These are phyloP conservation scores for Drepanosiphum platanoidis DNA, from an alignment of 2,888 invertebrate genomes.

Conservation along the genomic window DNA sequence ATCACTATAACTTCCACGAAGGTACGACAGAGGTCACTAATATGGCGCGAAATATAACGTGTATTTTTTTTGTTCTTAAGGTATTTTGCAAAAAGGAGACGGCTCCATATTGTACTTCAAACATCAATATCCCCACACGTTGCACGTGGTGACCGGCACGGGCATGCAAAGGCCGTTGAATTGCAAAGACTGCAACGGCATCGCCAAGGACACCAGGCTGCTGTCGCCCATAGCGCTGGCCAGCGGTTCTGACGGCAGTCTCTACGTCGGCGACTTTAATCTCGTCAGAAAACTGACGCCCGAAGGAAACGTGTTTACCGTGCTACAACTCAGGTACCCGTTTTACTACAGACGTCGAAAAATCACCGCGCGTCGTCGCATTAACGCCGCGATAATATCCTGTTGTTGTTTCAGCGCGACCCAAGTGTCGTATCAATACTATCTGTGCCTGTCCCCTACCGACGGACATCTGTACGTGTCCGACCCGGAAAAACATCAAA, in stretches of 20 bases:
- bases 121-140: constrained; percentile 83
- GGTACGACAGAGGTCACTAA: constrained; percentile 68
- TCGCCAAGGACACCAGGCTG: constrained; percentile 86
- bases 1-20: constrained; percentile 98
- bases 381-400: background rate
- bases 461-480: constrained; percentile 96
- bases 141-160: constrained; percentile 92
- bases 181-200: constrained; percentile 87
- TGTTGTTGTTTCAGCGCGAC: constrained; percentile 79
- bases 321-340: constrained; percentile 83
- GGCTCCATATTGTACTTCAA: constrained; percentile 94
- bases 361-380: background rate
- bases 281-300: constrained; percentile 90
- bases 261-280: constrained; percentile 97
- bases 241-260: constrained; percentile 93
- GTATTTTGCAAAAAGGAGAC: constrained; percentile 96
- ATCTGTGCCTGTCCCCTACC: constrained; percentile 94
- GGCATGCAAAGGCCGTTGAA: constrained; percentile 86
- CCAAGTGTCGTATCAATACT: constrained; percentile 96
- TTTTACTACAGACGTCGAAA: background rate
- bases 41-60: no score
- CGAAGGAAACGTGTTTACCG: constrained; percentile 88
- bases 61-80: constrained; percentile 66
- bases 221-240: constrained; percentile 94
- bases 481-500: constrained; percentile 93